phyloP scores from a whole-genome alignment of 2,888 invertebrate species.

The Thyatira batis region DNA sequence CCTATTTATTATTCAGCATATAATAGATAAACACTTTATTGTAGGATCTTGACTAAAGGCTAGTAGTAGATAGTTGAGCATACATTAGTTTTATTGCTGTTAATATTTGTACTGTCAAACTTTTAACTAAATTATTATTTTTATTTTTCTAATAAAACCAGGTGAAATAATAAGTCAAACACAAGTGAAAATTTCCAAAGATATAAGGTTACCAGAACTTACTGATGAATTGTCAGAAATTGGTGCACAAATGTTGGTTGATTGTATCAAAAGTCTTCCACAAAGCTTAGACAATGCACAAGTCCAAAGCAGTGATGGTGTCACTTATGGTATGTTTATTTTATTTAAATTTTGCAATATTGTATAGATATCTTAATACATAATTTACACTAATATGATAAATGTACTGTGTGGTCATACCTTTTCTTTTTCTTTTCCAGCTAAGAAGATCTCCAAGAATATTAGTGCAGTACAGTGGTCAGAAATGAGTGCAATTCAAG shows the following conservation, averaged over 20 bases:
- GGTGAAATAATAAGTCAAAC: slow-evolving; percentile 84
- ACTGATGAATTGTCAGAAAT: slow-evolving; percentile 84
- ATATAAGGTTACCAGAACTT: slow-evolving; percentile 86
- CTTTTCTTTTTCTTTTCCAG: slow-evolving; percentile 64
- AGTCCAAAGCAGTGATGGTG: slow-evolving; percentile 83
- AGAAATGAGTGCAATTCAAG: slow-evolving; percentile 82
- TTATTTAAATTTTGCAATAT: slow-evolving; percentile 5
- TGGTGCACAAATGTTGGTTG: slow-evolving; percentile 86
- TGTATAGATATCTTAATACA: background rate
- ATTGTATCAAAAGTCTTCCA: slow-evolving; percentile 84
- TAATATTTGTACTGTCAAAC: no score
- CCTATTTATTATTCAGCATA: no score
- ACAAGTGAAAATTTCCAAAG: slow-evolving; percentile 75
- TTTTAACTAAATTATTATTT: no score
- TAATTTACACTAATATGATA: slow-evolving; percentile 12
- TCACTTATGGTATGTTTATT: slow-evolving; percentile 86
- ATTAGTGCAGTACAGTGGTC: slow-evolving; percentile 86
- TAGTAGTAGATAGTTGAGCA: no score
- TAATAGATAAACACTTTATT: no score
- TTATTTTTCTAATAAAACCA: slow-evolving; percentile 44
- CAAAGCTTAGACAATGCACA: slow-evolving; percentile 78
- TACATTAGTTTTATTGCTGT: no score
- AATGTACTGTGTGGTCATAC: slow-evolving; percentile 5
- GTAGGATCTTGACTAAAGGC: no score
- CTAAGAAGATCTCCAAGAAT: slow-evolving; percentile 86